Evolutionary conservation across 2,113 vertebrate species (phyloP), one percentile per base, ranked within the genome.

Genomic region (Istiophorus platypterus): DNA sequence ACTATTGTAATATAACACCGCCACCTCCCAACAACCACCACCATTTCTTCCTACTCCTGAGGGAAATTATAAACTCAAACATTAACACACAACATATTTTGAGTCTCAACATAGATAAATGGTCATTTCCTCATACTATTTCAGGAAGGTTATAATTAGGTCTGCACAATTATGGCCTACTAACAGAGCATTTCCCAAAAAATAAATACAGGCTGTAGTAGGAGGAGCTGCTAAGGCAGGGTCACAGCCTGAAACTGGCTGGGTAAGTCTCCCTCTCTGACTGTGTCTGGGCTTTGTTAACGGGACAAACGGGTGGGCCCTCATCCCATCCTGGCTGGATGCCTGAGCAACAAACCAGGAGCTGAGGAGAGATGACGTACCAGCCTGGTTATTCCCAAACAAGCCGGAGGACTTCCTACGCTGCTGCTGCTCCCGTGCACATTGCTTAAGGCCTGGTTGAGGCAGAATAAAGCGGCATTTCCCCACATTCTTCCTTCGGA

Each of bases 281-380:
- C 81, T 69, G 20, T 49, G 77, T 69, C 45, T 88, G 78, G 67
- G 42, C 72, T 81, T 61, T 67, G 72, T 56, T 76, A 67, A 41
- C 26, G 14, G 29, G 51, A 66, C 74, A 71, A 49, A 81, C 66
- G 66, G 22, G 61, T 76, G 51, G 51, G 13, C 68, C 47, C 11
- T 49, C 63, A 37, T 57, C 14, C 12, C 54, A 45, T 47, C 45
- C 42, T 83, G 80, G 67, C 80, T 27, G 24, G 10, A 34, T 57
- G 76, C 76, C 85, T 42, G 56, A 80, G 67, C 62, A 45, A 27
- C 66, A 15, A 56, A 70, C 78, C 67, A 72, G 26, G n/a, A 18
- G 45, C 39, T 31, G 56, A 72, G 49, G 52, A 65, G 63, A 74
- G 73, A 81, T 70, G 69, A 68, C 76, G 31, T 70, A 26, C 27